Evolutionary conservation across 2,797 vertebrate genomes (phyloP).

Genomic region (Megaceryle alcyon): DNA sequence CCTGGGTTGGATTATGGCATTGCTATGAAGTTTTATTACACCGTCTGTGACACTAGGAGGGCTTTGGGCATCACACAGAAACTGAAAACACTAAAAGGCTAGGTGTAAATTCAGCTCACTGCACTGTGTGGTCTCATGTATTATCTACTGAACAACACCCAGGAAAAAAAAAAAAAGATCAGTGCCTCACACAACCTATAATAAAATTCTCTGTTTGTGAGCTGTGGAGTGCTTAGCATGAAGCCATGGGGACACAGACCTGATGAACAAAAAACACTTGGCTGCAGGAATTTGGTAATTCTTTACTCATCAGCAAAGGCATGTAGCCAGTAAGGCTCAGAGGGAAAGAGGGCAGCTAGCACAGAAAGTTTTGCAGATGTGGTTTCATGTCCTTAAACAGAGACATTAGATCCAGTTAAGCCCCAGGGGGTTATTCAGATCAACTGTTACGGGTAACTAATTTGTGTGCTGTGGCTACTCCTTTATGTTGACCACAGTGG

Average conservation of each 20-base stretch:
- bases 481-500: background rate
- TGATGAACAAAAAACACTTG: background rate
- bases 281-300: background rate
- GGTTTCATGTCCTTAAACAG: background rate
- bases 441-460: background rate
- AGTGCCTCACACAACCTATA: background rate
- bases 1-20: background rate
- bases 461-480: background rate
- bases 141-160: conserved; percentile 22
- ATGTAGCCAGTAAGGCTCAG: background rate
- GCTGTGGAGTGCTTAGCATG: conserved; percentile 11
- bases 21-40: conserved; percentile 24
- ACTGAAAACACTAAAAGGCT: conserved; percentile 34
- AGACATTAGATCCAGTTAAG: background rate
- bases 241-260: conserved; percentile 18
- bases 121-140: background rate
- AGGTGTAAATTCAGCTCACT: conserved; percentile 32
- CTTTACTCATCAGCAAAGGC: background rate
- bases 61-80: background rate
- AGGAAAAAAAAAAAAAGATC: background rate
- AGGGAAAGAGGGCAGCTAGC: background rate
- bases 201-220: conserved; percentile 22
- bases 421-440: background rate
- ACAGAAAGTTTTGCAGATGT: background rate
- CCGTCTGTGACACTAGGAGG: background rate